Percentiles rank a stretch among this genome's conserved stretches.
phyloP scores from a whole-genome alignment of 2,113 vertebrate genomes.

The Rhabdornis inornatus region DNA sequence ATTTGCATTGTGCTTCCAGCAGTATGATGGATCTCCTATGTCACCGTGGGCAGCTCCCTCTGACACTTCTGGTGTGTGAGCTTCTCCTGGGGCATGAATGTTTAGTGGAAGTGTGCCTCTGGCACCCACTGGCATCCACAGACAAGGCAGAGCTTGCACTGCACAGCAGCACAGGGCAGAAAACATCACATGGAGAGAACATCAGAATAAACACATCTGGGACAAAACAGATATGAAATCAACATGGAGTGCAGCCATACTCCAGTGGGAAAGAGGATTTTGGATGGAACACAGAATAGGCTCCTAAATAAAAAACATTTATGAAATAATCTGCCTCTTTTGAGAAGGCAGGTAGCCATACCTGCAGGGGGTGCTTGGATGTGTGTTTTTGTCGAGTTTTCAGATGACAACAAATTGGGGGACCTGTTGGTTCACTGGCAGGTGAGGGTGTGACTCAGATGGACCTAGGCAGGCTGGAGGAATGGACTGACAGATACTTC shows the following conservation, averaged over 20 bases:
- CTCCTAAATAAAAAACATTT: background rate
- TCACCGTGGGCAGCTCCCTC: background rate
- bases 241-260: background rate
- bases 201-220: background rate
- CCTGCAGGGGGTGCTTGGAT: background rate
- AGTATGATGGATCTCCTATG: fast-evolving
- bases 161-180: background rate
- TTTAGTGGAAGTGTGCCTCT: background rate
- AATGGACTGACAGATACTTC: background rate
- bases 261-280: background rate
- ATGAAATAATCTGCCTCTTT: background rate
- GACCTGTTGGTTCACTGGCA: background rate
- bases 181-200: background rate
- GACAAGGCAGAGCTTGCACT: background rate
- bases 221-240: background rate
- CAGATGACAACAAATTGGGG: background rate
- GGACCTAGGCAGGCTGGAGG: background rate
- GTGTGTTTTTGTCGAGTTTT: fast-evolving
- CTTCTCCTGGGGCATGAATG: fast-evolving
- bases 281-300: background rate
- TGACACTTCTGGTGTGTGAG: background rate
- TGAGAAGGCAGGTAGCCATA: background rate
- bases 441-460: background rate
- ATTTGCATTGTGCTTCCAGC: background rate
- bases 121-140: background rate